Evolutionary conservation across 2,113 vertebrate species (phyloP).

Genomic region (Notiomystis cincta): DNA sequence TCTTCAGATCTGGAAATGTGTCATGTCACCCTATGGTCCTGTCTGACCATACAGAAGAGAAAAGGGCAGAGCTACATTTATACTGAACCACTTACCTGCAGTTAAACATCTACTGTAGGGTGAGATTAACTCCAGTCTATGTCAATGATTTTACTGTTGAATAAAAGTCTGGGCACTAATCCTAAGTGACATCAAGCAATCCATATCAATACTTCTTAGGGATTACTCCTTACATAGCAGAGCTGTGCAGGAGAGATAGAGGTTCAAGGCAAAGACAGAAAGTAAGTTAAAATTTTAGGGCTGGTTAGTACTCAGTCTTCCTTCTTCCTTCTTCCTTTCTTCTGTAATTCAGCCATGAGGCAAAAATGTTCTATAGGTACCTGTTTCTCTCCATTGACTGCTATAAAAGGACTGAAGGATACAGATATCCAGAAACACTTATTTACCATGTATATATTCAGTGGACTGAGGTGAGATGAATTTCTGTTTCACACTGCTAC

Average conservation of each 20-base stretch:
- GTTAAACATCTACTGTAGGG: neutral
- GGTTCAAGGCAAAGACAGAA: neutral
- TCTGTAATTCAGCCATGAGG: neutral
- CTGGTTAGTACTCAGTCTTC: neutral
- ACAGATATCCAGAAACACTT: neutral
- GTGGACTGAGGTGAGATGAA: neutral
- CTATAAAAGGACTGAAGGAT: neutral
- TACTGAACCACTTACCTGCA: neutral
- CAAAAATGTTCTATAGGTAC: neutral
- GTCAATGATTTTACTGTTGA: neutral
- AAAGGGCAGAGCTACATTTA: neutral
- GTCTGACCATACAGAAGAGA: neutral
- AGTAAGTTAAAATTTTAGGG: neutral
- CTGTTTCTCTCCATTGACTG: neutral
- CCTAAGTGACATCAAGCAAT: neutral
- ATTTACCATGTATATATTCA: neutral
- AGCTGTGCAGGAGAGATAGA: neutral
- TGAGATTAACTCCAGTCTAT: neutral
- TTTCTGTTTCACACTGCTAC: neutral
- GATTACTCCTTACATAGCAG: neutral
- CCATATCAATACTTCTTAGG: neutral
- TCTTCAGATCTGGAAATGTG: neutral
- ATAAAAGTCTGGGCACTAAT: neutral
- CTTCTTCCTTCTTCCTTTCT: neutral
- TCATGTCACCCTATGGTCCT: neutral